phyloP scores from a whole-genome alignment of 2,888 invertebrate genomes.

The Sepioteuthis lessoniana region DNA sequence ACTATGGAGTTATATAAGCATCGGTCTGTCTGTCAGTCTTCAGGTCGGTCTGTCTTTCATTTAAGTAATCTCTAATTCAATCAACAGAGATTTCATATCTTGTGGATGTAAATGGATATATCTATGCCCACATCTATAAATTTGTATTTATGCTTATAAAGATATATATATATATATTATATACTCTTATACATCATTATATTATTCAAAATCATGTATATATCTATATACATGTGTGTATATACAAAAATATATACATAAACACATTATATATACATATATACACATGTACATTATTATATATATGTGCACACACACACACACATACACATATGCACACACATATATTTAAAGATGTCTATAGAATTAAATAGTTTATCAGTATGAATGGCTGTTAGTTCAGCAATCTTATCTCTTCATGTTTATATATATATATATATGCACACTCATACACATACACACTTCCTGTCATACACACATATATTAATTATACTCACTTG shows the following conservation, averaged over 20 bases:
- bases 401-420: neutral
- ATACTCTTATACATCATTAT: neutral
- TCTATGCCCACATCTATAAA: neutral
- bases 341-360: neutral
- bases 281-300: too few relatives aligned
- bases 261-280: too few relatives aligned
- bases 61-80: neutral
- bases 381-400: neutral
- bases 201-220: too few relatives aligned
- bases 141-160: neutral
- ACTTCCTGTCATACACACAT: too few relatives aligned
- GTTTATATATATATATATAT: too few relatives aligned
- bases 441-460: neutral
- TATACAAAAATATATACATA: too few relatives aligned
- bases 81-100: neutral
- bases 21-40: neutral
- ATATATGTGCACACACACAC: too few relatives aligned
- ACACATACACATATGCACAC: neutral
- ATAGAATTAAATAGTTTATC: neutral
- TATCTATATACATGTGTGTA: neutral
- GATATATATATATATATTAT: neutral
- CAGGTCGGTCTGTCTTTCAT: neutral
- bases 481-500: too few relatives aligned
- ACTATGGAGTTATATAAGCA: neutral
- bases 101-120: neutral